Conservation (phyloP, 2,797 vertebrate species). For the Acridotheres tristis region DNA sequence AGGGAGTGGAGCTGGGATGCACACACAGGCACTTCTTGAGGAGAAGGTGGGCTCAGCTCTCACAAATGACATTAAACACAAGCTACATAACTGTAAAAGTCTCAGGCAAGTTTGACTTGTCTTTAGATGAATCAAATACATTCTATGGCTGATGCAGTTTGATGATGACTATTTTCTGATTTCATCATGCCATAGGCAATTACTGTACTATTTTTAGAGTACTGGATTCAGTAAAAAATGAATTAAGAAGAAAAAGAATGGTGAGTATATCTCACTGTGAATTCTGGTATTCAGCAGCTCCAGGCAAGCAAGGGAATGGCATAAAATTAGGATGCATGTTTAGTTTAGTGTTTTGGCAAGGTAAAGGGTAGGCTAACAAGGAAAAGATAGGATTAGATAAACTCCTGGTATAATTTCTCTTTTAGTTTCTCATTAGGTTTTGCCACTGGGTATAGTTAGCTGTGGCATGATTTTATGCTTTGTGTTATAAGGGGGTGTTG, state of each 20-base stretch:
- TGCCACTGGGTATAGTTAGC: background rate
- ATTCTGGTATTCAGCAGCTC: background rate
- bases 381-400: conserved; percentile 22
- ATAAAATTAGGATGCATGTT: background rate
- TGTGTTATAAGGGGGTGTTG: background rate
- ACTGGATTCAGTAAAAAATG: background rate
- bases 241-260: background rate
- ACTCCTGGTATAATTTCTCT: conserved; percentile 1
- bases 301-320: background rate
- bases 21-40: background rate
- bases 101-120: background rate
- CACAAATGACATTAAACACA: background rate
- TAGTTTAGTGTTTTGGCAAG: conserved; percentile 25
- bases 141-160: background rate
- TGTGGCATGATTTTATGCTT: background rate
- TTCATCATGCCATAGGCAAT: background rate
- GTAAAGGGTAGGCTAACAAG: background rate
- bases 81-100: background rate
- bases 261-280: background rate
- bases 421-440: conserved; percentile 44
- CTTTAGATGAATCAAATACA: background rate
- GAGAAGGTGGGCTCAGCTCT: background rate
- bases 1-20: background rate
- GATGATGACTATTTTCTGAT: background rate
- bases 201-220: background rate